phyloP scores from a whole-genome alignment of 2,797 vertebrate genomes.

The Alcedo quadribrachys region DNA sequence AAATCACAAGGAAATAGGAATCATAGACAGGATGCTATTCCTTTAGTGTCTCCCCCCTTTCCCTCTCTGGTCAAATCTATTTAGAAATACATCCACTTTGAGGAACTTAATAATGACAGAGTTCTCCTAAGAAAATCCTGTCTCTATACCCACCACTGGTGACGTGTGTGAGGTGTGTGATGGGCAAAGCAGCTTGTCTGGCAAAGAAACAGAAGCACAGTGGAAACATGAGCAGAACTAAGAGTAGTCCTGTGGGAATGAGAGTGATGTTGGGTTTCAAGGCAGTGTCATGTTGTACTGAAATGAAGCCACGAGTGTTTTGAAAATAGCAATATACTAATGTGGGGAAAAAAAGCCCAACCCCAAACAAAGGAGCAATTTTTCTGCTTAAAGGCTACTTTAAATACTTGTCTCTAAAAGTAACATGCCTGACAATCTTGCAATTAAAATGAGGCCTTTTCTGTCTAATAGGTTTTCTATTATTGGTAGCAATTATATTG shows the following conservation, averaged over 20 bases:
- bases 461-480: background rate
- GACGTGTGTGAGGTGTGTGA: background rate
- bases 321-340: background rate
- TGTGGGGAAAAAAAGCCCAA: background rate
- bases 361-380: background rate
- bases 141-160: background rate
- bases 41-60: background rate
- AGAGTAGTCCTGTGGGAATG: background rate
- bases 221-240: background rate
- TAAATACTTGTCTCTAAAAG: background rate
- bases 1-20: background rate
- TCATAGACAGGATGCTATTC: rapidly evolving
- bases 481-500: background rate
- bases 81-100: background rate
- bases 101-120: background rate
- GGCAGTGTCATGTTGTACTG: background rate
- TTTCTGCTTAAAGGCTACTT: background rate
- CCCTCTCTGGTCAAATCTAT: background rate
- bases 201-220: background rate
- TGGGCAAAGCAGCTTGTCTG: rapidly evolving
- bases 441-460: background rate
- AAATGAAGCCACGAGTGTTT: background rate
- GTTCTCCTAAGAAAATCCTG: background rate
- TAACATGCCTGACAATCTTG: background rate
- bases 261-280: background rate